A percentile compares a stretch with the other conserved stretches of the same genome.
Evolutionary conservation across 1,140 invertebrate species (phyloP).

Genomic region (Lasioglossum baleicum): DNA sequence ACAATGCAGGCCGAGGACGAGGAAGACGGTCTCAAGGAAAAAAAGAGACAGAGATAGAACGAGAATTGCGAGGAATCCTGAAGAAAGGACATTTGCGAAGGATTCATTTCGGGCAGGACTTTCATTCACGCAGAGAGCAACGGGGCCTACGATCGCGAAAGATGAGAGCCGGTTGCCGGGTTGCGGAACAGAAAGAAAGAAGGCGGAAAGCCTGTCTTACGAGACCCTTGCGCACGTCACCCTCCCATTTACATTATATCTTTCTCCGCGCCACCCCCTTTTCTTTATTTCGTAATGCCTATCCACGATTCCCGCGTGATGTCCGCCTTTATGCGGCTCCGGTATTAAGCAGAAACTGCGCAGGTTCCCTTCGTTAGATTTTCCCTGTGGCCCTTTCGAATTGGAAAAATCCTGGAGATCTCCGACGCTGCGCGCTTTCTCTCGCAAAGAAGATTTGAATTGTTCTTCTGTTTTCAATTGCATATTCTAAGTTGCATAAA

Average conservation of each 20-base stretch:
- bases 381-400: neutral
- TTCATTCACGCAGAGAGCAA: slow-evolving; percentile 54
- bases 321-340: slow-evolving; percentile 25
- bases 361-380: neutral
- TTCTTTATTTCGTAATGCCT: slow-evolving; percentile 48
- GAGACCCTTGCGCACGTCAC: slow-evolving; percentile 47
- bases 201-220: slow-evolving; percentile 38
- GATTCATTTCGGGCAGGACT: slow-evolving; percentile 55
- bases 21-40: neutral
- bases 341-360: neutral
- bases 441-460: too few species aligned
- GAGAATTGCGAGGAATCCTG: slow-evolving; percentile 22
- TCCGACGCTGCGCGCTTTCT: neutral
- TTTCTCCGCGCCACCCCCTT: slow-evolving; percentile 44
- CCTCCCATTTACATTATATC: slow-evolving; percentile 61
- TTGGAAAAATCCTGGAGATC: neutral
- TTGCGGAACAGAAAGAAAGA: neutral
- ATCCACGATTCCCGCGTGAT: slow-evolving; percentile 33
- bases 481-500: too few species aligned
- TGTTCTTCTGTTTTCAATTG: too few species aligned
- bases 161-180: slow-evolving; percentile 34
- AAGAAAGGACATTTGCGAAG: slow-evolving; percentile 44
- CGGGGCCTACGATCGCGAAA: slow-evolving; percentile 29
- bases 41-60: neutral
- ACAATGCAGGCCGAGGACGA: slow-evolving; percentile 37